Base-by-base conservation (phyloP, 2,113 vertebrate species). In the Macrotus californicus region DNA sequence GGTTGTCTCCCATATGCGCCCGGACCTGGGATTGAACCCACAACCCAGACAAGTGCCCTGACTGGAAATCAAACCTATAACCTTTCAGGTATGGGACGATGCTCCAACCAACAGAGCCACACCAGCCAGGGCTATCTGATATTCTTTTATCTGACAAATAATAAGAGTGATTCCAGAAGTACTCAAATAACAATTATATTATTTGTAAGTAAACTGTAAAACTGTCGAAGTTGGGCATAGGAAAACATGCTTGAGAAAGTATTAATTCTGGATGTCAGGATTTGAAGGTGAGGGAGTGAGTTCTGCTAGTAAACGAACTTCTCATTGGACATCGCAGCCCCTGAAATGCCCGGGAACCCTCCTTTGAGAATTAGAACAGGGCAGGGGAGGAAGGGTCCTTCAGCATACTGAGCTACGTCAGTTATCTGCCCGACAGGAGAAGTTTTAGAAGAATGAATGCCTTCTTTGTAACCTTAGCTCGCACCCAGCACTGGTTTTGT, bases 371-470 rank as follows among this genome's bases (percentile, higher is more conserved):
- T 66, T 13, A 61, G 39, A 79, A 41, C 21, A 69, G 88, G 59
- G 3, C 3, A 0, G 11, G 1, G 14, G 4, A 26, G 16, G 39
- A 21, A 52, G 64, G 7, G 36, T 2, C 13, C 4, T 56, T 66
- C 34, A 48, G 41, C 48, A 36, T 18, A 69, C 10, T 26, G 36
- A 89, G 76, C 69, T 46, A 16, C 72, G 66, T 36, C 41, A n/a
- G 26, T 87, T 54, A 52, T 56, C 36, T n/a, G 46, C 31, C 7
- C 24, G 43, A 7, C 1, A 7, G 36, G 50, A 82, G 70, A 36
- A 54, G 11, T 43, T 16, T 54, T 31, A 64, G 70, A 43, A 69
- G 29, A 24, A 50, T 5, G 6, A 61, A 5, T 1, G 11, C 24
- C n/a, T 70, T 75, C 83, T 85, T 54, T 84, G 64, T 72, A 2